Evolutionary conservation across 2,113 vertebrate species (phyloP).

Genomic region (Centropus bengalensis): DNA sequence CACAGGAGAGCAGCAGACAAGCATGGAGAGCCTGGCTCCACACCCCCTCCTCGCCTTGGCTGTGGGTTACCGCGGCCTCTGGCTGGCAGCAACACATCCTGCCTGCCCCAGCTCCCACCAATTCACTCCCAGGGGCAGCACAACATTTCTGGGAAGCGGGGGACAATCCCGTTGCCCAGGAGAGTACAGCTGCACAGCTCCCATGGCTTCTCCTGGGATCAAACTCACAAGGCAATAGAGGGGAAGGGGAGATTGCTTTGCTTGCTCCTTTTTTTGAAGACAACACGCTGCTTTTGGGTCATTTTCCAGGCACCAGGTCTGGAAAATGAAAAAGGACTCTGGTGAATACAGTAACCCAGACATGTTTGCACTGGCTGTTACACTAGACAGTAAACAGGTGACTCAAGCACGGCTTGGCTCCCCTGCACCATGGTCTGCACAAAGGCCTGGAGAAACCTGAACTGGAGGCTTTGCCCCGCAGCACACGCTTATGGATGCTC

Average conservation of each 20-base stretch:
- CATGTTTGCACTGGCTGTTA: slow-evolving; percentile 67
- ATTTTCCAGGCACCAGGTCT: slow-evolving; percentile 45
- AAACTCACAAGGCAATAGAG: not conserved
- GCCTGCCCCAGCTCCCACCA: not conserved
- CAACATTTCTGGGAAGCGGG: not conserved
- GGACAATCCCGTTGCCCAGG: not conserved
- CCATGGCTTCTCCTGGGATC: not conserved
- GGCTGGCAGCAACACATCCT: not conserved
- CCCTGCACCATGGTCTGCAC: slow-evolving; percentile 21
- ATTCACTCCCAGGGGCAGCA: not conserved
- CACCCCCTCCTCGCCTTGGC: not conserved
- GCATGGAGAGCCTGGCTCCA: not conserved
- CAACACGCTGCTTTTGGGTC: slow-evolving; percentile 56
- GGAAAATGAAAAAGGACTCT: slow-evolving; percentile 53
- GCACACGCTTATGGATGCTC: not conserved
- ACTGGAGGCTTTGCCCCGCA: not conserved
- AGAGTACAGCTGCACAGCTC: not conserved
- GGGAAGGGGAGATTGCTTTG: slow-evolving; percentile 4
- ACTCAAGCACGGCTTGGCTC: slow-evolving; percentile 66
- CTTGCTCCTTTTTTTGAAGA: slow-evolving; percentile 48
- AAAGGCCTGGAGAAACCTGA: slow-evolving; percentile 59
- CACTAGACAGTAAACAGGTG: slow-evolving; percentile 64
- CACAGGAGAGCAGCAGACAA: not conserved
- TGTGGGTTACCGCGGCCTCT: not conserved
- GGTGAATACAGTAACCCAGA: slow-evolving; percentile 53